Conservation (phyloP, 2,797 vertebrate species). For the Dicrostonyx torquatus region DNA sequence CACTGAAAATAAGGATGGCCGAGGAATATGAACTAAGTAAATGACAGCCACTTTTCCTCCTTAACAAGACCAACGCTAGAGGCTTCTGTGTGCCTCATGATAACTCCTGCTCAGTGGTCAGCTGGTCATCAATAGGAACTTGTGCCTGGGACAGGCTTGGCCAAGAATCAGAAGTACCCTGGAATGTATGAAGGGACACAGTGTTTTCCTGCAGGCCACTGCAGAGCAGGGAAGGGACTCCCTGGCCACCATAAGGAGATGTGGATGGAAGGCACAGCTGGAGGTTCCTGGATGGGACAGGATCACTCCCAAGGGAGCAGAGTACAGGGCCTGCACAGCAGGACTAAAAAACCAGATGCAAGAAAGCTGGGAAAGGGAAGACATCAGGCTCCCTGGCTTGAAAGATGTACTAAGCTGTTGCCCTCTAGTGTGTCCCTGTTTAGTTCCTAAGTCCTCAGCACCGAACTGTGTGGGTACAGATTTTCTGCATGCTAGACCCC, state of each 20-base stretch:
- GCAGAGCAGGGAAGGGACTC: neutral
- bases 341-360: neutral
- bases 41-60: no score
- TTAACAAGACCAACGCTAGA: neutral
- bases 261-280: accelerated
- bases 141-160: neutral
- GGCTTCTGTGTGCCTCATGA: neutral
- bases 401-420: neutral
- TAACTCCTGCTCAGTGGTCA: neutral
- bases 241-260: neutral
- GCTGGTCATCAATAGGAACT: neutral
- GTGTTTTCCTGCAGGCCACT: neutral
- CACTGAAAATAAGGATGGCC: neutral
- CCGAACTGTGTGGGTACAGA: neutral
- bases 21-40: no score
- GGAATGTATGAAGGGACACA: accelerated
- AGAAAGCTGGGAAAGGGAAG: neutral
- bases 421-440: neutral
- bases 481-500: neutral
- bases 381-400: neutral
- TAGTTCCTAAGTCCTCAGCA: neutral
- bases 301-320: neutral
- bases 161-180: neutral
- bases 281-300: neutral
- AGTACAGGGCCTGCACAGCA: neutral